A percentile compares a stretch with the other conserved stretches of the same genome.
Evolutionary conservation across 2,797 vertebrate species (phyloP).

Genomic region (Sphaeramia orbicularis): DNA sequence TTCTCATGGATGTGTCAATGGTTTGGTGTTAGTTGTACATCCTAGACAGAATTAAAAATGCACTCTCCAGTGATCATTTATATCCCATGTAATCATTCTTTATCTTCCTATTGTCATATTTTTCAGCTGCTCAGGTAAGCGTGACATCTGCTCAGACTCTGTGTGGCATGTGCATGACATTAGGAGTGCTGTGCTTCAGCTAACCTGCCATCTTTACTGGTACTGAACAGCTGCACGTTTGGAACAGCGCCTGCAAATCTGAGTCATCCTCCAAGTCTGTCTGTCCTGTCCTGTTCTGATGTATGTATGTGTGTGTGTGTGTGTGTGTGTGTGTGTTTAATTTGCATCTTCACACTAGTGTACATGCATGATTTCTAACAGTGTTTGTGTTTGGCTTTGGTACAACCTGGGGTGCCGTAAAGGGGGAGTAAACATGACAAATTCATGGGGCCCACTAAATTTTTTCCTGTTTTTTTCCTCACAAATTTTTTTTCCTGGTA

Average conservation of each 20-base stretch:
- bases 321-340: neutral
- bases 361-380: no score
- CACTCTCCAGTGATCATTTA: neutral
- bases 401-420: no score
- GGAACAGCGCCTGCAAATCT: neutral
- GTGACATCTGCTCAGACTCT: neutral
- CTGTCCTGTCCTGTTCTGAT: no score
- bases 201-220: neutral
- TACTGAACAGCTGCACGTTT: neutral
- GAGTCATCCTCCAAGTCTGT: neutral
- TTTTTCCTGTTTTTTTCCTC: no score
- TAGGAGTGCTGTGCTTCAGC: neutral
- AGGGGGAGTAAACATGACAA: no score
- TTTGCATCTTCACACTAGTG: neutral
- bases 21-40: no score
- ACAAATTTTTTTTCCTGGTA: no score
- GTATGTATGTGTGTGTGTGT: neutral
- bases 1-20: no score
- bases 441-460: no score
- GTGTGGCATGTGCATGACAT: conserved; percentile 25
- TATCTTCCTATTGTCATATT: conserved; percentile 12
- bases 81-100: conserved; percentile 4
- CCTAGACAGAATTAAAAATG: neutral
- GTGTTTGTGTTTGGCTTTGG: no score
- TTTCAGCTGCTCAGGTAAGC: conserved; percentile 75